These are phyloP conservation scores for Aphidoletes aphidimyza DNA, from an alignment of 2,888 invertebrate genomes.

Conservation along the genomic window DNA sequence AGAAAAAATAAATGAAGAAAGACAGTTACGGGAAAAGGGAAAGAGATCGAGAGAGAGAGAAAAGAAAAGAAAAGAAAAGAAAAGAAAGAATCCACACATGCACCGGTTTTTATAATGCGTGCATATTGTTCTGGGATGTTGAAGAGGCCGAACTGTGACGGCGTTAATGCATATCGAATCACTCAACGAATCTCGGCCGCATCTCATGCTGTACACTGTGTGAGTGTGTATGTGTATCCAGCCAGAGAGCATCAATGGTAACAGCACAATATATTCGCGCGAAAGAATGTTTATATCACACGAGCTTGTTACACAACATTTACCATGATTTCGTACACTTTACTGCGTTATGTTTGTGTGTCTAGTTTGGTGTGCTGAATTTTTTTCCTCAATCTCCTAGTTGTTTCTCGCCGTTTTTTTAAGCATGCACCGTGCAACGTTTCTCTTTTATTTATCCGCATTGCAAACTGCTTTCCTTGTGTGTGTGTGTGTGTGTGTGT, in stretches of 20 bases:
- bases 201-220: background rate
- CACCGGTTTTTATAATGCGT: conserved; percentile 22
- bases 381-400: background rate
- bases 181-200: background rate
- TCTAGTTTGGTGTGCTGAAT: background rate
- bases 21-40: too few relatives aligned
- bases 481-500: background rate
- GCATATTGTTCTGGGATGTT: conserved; percentile 40
- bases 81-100: background rate
- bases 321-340: background rate
- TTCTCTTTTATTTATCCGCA: background rate
- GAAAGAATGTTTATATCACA: conserved; percentile 24
- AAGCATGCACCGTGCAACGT: too few relatives aligned
- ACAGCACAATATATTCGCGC: background rate
- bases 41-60: too few relatives aligned
- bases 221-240: background rate
- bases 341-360: background rate
- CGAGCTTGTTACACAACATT: conserved; percentile 39
- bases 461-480: background rate
- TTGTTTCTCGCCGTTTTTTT: conserved; percentile 32
- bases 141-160: conserved; percentile 46
- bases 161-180: conserved; percentile 49
- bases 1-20: background rate
- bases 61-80: background rate
- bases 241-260: background rate